phyloP scores from a whole-genome alignment of 2,113 vertebrate genomes.

The Zosterops pallidus region DNA sequence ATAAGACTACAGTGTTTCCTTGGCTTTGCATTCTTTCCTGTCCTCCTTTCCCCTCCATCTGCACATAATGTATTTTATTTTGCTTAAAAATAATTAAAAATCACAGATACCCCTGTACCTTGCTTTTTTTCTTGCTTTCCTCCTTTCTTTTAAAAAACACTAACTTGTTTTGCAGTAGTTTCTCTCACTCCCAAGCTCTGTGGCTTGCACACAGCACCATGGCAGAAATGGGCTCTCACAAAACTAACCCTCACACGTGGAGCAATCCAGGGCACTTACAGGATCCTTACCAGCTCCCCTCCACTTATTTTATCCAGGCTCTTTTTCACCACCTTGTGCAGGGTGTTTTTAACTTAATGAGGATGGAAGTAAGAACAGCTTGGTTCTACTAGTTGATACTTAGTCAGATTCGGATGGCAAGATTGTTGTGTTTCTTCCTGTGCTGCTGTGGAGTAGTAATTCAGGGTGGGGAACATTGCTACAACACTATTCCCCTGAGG shows the following conservation, averaged over 20 bases:
- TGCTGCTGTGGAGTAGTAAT: not conserved
- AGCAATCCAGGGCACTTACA: rapidly evolving
- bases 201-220: not conserved
- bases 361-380: not conserved
- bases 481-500: rapidly evolving
- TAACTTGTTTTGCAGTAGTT: not conserved
- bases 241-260: not conserved
- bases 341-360: not conserved
- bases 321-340: not conserved
- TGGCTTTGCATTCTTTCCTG: not conserved
- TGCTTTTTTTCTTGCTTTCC: not conserved
- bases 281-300: not conserved
- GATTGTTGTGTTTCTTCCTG: not conserved
- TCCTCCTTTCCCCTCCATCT: not conserved
- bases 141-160: not conserved
- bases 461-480: not conserved
- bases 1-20: constrained; percentile 2
- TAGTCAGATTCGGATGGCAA: not conserved
- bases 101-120: not conserved
- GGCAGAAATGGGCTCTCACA: constrained; percentile 25
- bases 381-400: not conserved
- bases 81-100: not conserved
- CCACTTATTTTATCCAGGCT: not conserved
- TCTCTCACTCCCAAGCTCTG: constrained; percentile 24
- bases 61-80: not conserved